Base-by-base conservation (phyloP, 2,888 invertebrate genomes). In the Nymphalis urticae region DNA sequence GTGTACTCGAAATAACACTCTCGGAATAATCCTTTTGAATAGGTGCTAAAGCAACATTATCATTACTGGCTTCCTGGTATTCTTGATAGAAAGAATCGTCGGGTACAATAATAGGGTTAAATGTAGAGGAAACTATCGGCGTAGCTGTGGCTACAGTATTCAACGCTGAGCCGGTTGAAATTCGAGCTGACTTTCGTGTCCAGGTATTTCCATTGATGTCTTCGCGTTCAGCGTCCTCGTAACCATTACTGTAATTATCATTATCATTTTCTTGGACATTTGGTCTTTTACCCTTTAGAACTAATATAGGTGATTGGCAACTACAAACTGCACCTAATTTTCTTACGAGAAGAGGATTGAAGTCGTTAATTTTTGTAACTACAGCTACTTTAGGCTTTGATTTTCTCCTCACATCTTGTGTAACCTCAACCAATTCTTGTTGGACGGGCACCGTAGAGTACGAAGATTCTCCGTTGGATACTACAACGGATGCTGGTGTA, bases 241-340 rank as follows among this genome's bases (percentile, higher is more conserved):
- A 86, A 51, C 84, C 85, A 70, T 75, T 79, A 53, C 80, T 85
- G 68, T 86, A 87, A 72, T 87, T 84, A 36, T 83, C 83, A 64
- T 86, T 82, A 78, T 74, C 73, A 64, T 80, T 81, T n/a, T 75
- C 73, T 73, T 85, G 85, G 8, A 77, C 77, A 66, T 80, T 85
- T 5, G 91, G 91, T 75, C 88, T 86, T 71, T 77, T 90, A 76
- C 93, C 93, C 77, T 93, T 90, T 0, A 94, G 83, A 32, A 89
- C 86, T 48, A 94, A 75, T 1, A 93, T 86, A 60, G 94, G 94
- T 1, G 94, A 94, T 73, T 93, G 93, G 79, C 96, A 96, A 66
- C 95, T 95, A 75, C 96, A 96, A 64, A 96, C 95, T 5, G 96
- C 96, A 4, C 95, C 95, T 16, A 96, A 86, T 86, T 96, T 96